Conservation (phyloP, 2,888 invertebrate species). For the Spatulosminthurus flaviceps region DNA sequence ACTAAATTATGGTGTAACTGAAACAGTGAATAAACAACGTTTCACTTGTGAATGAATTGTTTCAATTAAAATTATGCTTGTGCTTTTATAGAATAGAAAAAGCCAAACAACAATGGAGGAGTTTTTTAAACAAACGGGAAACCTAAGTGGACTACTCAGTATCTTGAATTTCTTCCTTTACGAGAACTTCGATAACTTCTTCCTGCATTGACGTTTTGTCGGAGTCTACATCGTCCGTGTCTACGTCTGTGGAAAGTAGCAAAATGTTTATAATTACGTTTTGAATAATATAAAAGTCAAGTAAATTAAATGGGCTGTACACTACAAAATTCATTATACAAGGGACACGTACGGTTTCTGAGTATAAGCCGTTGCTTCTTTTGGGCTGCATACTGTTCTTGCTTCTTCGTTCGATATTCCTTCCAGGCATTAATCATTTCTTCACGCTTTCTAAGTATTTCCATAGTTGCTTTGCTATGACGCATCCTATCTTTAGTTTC, state of each 20-base stretch:
- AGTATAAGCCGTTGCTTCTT: constrained; percentile 85
- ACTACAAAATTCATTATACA: too few species aligned
- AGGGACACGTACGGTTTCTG: constrained; percentile 85
- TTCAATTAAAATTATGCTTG: not conserved
- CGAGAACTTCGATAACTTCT: constrained; percentile 96
- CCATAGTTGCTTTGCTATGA: constrained; percentile 91
- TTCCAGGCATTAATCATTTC: constrained; percentile 86
- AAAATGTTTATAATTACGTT: not conserved
- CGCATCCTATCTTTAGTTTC: constrained; percentile 96
- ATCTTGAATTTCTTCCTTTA: constrained; percentile 71
- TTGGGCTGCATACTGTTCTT: constrained; percentile 79
- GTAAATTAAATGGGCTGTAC: too few species aligned
- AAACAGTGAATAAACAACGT: not conserved
- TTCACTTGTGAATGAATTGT: not conserved
- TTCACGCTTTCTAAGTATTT: constrained; percentile 90
- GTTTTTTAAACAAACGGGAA: constrained; percentile 31
- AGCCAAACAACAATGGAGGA: constrained; percentile 21
- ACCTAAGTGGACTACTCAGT: constrained; percentile 55
- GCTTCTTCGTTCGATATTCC: constrained; percentile 80
- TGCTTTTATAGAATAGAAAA: not conserved
- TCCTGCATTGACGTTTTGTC: constrained; percentile 89
- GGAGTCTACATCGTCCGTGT: constrained; percentile 91
- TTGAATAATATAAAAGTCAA: not conserved
- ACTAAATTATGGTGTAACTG: not conserved
- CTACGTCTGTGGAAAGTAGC: constrained; percentile 75